phyloP scores from a whole-genome alignment of 92 coral and sea anemone genomes.

The Pocillopora meandrina region DNA sequence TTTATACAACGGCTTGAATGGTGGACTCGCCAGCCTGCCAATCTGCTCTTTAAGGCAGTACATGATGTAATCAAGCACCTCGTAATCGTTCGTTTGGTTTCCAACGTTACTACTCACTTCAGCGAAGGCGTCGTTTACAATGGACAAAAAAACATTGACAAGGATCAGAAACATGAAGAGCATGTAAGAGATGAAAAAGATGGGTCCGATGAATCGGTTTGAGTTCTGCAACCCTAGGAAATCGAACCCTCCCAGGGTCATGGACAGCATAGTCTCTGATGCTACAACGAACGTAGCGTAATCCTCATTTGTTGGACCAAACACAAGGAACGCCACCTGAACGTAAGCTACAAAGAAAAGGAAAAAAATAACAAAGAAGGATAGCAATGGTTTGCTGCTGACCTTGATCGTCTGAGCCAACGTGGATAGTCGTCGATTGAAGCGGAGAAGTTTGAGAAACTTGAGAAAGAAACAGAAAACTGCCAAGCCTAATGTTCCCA shows the following conservation, averaged over 20 bases:
- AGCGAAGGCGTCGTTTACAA: slow-evolving; percentile 77
- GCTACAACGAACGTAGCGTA: slow-evolving; percentile 70
- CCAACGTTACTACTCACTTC: slow-evolving; percentile 71
- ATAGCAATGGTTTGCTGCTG: slow-evolving; percentile 60
- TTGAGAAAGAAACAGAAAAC: slow-evolving; percentile 78
- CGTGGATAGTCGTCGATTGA: slow-evolving; percentile 81
- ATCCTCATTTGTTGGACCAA: slow-evolving; percentile 53
- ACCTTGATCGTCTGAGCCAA: slow-evolving; percentile 70
- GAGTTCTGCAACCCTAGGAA: slow-evolving; percentile 63
- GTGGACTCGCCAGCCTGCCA: slow-evolving; percentile 56
- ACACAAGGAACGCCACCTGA: slow-evolving; percentile 73
- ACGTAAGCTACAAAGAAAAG: slow-evolving; percentile 77
- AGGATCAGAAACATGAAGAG: slow-evolving; percentile 74
- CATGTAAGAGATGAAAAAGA: slow-evolving; percentile 83
- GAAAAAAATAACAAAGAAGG: slow-evolving; percentile 74
- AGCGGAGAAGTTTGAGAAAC: slow-evolving; percentile 74
- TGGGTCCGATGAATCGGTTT: slow-evolving; percentile 64
- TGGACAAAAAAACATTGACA: slow-evolving; percentile 80
- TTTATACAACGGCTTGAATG: slow-evolving; percentile 80
- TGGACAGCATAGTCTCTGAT: slow-evolving; percentile 64
- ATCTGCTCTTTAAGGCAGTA: slow-evolving; percentile 62
- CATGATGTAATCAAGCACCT: slow-evolving; percentile 75
- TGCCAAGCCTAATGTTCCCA: slow-evolving; percentile 68
- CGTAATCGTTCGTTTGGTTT: slow-evolving; percentile 78
- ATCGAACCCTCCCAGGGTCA: slow-evolving; percentile 88